phyloP scores from a whole-genome alignment of 2,113 vertebrate species.

The Erpornis zantholeuca region DNA sequence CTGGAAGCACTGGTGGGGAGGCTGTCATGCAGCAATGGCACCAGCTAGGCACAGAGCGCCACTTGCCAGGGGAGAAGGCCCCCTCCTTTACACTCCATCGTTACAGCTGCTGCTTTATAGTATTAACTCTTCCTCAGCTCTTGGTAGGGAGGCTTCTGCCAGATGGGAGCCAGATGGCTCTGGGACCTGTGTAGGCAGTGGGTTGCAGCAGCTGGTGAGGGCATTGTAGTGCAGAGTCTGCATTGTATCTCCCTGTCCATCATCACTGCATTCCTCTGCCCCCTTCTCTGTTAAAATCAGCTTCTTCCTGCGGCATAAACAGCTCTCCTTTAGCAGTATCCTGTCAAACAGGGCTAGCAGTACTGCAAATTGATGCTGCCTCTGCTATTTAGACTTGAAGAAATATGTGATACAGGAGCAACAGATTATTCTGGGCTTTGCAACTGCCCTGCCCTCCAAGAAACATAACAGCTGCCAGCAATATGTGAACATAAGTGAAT shows the following conservation, averaged over 20 bases:
- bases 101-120: background rate
- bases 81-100: background rate
- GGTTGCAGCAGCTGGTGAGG: background rate
- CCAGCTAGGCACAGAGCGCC: background rate
- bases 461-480: background rate
- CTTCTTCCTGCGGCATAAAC: background rate
- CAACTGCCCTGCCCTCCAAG: background rate
- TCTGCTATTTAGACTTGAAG: background rate
- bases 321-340: background rate
- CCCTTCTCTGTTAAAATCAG: background rate
- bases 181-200: background rate
- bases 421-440: background rate
- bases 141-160: background rate
- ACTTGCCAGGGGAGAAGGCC: background rate
- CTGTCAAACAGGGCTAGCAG: background rate
- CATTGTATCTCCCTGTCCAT: background rate
- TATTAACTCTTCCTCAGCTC: background rate
- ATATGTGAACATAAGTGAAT: background rate
- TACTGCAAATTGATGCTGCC: background rate
- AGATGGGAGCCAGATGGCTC: background rate
- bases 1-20: background rate
- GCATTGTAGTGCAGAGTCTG: background rate
- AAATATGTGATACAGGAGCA: background rate
- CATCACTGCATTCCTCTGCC: background rate
- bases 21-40: fast-evolving